Evolutionary conservation across 2,113 vertebrate species (phyloP), one percentile per base, ranked within the genome.

Genomic region (Hylia prasina): DNA sequence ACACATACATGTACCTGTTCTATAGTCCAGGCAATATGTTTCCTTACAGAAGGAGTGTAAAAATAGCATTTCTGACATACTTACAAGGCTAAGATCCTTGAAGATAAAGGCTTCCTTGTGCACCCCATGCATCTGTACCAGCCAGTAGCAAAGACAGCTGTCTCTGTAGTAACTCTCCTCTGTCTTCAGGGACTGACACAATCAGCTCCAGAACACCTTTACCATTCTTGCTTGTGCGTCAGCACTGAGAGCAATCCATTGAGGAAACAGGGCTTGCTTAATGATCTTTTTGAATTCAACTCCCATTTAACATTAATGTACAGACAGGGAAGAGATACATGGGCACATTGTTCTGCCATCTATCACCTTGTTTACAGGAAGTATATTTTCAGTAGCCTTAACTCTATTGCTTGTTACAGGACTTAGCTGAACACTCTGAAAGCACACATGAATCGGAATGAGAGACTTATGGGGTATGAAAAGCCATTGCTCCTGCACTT

Each of bases 181-280:
- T 33, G 35, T 45, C 66, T 85, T 71, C 85, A 61, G 13, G 15
- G 48, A 87, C n/a, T 35, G 54, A 37, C 0, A 1, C 1, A 1
- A 53, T 31, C 21, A 72, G 44, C 66, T 89, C 57, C 87, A 78
- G 39, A 48, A 82, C 19, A 56, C 33, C 39, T 39, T 44, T 37
- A 50, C 51, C 16, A 4, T 24, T 54, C 27, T 30, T 1, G 2
- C n/a, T 54, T 2, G 1, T 28, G 33, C 0, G 0, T 21, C 48
- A 91, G 53, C 10, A 39, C 13, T 0, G 3, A 37, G n/a, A 78
- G 27, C 60, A 94, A 75, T 25, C 51, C 65, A 51, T 7, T 40
- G 40, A 82, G 61, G 31, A 70, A 91, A 44, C 3, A 57, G 66
- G 11, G 15, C 50, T 87, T 64, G 56, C n/a, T 79, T 19, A 75